Conservation (phyloP, 2,797 vertebrate genomes). For the Okamejei kenojei region DNA sequence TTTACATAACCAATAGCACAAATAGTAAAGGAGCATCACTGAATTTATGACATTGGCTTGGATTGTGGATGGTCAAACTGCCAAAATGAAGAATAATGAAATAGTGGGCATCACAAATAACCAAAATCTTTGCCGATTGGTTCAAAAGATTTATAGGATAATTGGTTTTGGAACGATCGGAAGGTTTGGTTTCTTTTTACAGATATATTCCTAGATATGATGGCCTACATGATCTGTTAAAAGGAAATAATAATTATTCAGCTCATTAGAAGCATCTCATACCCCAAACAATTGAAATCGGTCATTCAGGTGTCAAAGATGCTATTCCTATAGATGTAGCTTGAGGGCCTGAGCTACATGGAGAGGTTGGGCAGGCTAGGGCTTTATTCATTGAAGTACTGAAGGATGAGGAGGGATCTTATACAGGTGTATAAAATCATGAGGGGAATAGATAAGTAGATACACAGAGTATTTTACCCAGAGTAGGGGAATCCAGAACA, state of each 20-base stretch:
- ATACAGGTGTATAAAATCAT: too few species aligned
- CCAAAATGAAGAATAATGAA: neutral
- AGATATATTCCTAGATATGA: neutral
- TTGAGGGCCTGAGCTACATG: too few species aligned
- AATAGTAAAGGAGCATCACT: neutral
- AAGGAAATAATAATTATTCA: neutral
- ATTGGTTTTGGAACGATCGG: neutral
- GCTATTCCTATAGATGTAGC: neutral
- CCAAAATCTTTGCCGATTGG: neutral
- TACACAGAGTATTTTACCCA: too few species aligned
- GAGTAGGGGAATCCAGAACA: too few species aligned
- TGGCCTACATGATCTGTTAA: neutral
- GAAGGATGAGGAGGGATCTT: too few species aligned
- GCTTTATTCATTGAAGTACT: too few species aligned
- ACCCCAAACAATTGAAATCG: neutral
- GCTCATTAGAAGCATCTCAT: neutral
- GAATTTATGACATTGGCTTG: neutral
- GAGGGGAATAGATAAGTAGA: too few species aligned
- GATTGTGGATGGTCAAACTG: neutral
- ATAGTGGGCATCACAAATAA: neutral
- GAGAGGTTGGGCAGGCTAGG: too few species aligned
- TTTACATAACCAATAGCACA: neutral
- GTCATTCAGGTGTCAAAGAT: neutral
- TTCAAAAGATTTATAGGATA: neutral
- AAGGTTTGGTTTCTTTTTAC: too few species aligned